phyloP scores from a whole-genome alignment of 2,113 vertebrate species.

The Puma concolor region DNA sequence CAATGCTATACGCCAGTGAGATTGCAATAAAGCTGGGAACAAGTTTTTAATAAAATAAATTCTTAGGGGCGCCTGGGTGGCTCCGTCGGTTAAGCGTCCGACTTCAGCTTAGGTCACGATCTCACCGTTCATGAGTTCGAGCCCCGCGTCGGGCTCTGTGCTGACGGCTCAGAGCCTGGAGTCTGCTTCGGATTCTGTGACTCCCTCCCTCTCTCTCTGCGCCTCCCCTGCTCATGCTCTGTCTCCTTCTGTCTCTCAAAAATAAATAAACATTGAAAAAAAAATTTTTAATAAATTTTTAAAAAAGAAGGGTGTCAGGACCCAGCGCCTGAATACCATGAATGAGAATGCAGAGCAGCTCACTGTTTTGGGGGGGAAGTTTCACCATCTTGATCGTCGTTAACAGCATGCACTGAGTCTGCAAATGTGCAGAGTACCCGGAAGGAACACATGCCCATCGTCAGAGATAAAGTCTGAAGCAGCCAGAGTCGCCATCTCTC shows the following conservation, averaged over 20 bases:
- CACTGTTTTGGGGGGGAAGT: not conserved
- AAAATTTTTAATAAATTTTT: not conserved
- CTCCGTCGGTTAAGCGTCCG: too few relatives aligned
- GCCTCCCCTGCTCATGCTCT: too few relatives aligned
- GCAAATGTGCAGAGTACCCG: rapidly evolving
- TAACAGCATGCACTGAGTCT: not conserved
- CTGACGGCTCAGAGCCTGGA: too few relatives aligned
- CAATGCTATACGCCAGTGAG: too few relatives aligned
- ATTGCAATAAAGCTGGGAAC: not conserved
- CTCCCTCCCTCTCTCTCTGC: too few relatives aligned
- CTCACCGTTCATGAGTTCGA: too few relatives aligned
- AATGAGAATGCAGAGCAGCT: rapidly evolving
- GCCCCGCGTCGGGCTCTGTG: too few relatives aligned
- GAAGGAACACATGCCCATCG: not conserved
- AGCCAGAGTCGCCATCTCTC: not conserved
- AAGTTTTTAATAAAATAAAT: not conserved
- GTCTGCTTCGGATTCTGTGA: too few relatives aligned
- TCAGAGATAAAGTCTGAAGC: not conserved
- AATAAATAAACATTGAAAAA: too few relatives aligned
- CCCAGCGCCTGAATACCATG: not conserved
- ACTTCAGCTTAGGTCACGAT: too few relatives aligned
- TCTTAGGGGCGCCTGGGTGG: too few relatives aligned
- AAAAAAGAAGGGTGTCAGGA: not conserved
- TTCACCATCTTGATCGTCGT: not conserved
- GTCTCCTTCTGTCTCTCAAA: too few relatives aligned